Conservation (phyloP, 1,140 invertebrate genomes). For the Metaphire vulgaris region DNA sequence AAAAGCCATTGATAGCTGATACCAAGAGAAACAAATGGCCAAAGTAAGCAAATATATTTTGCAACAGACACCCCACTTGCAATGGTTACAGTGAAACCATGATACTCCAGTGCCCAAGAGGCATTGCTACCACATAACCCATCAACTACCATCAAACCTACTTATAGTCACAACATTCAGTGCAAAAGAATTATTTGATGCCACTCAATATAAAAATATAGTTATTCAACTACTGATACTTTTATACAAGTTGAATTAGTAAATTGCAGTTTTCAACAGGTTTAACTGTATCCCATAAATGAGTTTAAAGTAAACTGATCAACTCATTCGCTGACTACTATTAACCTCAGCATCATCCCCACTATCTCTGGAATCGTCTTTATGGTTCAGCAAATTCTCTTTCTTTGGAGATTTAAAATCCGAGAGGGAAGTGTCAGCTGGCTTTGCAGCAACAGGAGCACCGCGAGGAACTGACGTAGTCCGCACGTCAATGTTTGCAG, state of each 20-base stretch:
- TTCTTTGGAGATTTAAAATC: neutral
- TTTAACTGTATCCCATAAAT: neutral
- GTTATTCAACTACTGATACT: neutral
- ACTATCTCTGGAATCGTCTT: neutral
- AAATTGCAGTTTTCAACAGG: neutral
- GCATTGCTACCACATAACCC: too few relatives aligned
- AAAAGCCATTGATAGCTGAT: too few relatives aligned
- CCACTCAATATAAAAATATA: constrained; percentile 1
- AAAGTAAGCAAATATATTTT: too few relatives aligned
- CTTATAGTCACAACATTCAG: neutral
- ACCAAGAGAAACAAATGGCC: too few relatives aligned
- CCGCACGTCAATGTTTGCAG: neutral
- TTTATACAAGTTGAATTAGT: neutral
- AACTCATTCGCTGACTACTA: neutral
- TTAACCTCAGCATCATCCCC: neutral
- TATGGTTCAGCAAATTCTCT: neutral
- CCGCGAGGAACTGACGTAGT: neutral
- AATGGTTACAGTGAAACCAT: too few relatives aligned
- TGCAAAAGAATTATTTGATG: neutral
- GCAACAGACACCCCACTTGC: too few relatives aligned
- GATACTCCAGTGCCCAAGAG: too few relatives aligned
- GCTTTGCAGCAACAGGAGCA: neutral
- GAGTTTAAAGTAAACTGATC: neutral
- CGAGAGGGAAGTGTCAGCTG: neutral
- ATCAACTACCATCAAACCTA: too few relatives aligned